phyloP scores from a whole-genome alignment of 2,113 vertebrate genomes.

The Pogona vitticeps region DNA sequence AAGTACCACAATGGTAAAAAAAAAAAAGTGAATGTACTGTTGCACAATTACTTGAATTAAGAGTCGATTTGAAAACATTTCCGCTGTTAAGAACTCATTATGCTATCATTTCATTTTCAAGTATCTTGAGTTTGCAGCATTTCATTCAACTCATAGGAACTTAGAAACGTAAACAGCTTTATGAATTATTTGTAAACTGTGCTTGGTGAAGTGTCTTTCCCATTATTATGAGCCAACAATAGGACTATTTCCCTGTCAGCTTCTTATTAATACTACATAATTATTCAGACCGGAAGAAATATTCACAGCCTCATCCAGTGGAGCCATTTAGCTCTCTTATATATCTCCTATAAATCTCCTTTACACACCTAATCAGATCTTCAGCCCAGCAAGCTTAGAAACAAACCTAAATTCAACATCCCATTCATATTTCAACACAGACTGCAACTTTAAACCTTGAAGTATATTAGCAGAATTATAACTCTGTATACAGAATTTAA shows the following conservation, averaged over 20 bases:
- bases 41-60: not conserved
- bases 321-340: not conserved
- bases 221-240: not conserved
- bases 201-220: not conserved
- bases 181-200: not conserved
- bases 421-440: not conserved
- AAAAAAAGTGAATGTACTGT: too few relatives aligned
- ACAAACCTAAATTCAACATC: not conserved
- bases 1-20: too few relatives aligned
- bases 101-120: not conserved
- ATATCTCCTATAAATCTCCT: not conserved
- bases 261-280: not conserved
- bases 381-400: not conserved
- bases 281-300: not conserved
- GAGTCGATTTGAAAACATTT: not conserved
- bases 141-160: not conserved
- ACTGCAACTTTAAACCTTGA: not conserved
- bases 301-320: not conserved
- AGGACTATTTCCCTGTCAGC: not conserved
- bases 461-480: conserved; percentile 10
- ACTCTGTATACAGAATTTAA: not conserved
- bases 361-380: not conserved
- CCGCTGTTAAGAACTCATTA: not conserved
- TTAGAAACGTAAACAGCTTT: not conserved
- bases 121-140: not conserved